These are phyloP conservation scores for Oncorhynchus mykiss DNA, from an alignment of 2,113 vertebrate genomes.

Conservation along the genomic window DNA sequence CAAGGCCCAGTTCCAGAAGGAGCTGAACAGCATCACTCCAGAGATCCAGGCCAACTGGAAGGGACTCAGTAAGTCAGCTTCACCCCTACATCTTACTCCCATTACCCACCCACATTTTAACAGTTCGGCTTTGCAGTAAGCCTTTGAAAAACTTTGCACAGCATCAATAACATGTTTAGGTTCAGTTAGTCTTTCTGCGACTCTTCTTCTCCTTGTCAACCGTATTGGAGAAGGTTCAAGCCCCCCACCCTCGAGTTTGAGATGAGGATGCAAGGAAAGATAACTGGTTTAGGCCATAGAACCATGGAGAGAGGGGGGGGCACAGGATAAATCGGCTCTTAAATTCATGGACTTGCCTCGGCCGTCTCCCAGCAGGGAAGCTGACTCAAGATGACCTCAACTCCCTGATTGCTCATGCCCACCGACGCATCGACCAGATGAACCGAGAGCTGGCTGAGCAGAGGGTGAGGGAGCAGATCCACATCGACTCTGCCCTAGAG, in stretches of 20 bases:
- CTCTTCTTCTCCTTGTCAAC: too few species aligned
- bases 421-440: constrained; percentile 94
- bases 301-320: too few species aligned
- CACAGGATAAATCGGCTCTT: background rate
- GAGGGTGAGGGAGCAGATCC: constrained; percentile 87
- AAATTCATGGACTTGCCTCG: constrained; percentile 7
- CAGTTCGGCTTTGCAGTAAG: background rate
- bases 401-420: constrained; percentile 90
- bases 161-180: too few species aligned
- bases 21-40: constrained; percentile 85
- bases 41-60: constrained; percentile 93
- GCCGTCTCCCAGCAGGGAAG: constrained; percentile 76
- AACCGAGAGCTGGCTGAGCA: constrained; percentile 89
- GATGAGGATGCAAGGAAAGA: background rate
- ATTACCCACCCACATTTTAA: background rate
- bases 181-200: too few species aligned
- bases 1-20: constrained; percentile 87
- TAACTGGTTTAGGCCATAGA: too few species aligned
- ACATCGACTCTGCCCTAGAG: constrained; percentile 82
- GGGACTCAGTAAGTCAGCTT: constrained; percentile 86
- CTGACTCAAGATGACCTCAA: constrained; percentile 88
- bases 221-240: too few species aligned
- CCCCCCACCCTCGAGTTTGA: too few species aligned
- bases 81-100: background rate
- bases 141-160: too few species aligned